Conservation (phyloP, 2,113 vertebrate species). For the Eolophus roseicapilla region DNA sequence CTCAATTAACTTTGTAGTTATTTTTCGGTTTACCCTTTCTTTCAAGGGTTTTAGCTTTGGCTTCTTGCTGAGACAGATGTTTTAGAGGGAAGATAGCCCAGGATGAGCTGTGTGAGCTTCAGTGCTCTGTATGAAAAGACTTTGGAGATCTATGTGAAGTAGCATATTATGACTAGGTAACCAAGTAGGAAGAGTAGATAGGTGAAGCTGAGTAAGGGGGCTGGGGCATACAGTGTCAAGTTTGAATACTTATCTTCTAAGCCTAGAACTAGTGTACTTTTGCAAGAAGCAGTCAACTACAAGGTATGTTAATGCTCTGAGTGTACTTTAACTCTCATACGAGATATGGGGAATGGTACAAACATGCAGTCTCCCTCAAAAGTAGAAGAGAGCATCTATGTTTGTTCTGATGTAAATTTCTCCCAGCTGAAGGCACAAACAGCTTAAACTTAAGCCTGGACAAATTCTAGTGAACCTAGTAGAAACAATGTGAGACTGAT, state of each 20-base stretch:
- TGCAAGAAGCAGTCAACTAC: background rate
- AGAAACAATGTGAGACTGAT: background rate
- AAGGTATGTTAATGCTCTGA: background rate
- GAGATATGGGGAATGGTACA: background rate
- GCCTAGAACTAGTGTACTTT: background rate
- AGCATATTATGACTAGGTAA: background rate
- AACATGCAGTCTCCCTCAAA: background rate
- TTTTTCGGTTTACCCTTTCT: background rate
- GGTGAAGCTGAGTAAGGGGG: background rate
- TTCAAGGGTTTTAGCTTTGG: background rate
- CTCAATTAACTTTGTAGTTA: background rate
- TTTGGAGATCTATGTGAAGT: background rate
- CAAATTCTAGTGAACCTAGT: background rate
- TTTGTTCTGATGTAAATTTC: background rate
- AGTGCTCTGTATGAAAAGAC: background rate
- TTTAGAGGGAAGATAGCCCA: background rate
- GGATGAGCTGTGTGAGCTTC: background rate
- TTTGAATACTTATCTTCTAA: background rate
- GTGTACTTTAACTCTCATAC: background rate
- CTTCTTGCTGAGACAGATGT: background rate
- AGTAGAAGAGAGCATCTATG: background rate
- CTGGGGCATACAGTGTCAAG: background rate
- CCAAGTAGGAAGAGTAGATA: background rate
- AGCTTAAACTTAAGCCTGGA: background rate
- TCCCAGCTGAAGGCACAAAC: background rate